These are phyloP conservation scores for Microcebus griseorufus DNA, from an alignment of 2,113 vertebrate species.

Conservation along the genomic window DNA sequence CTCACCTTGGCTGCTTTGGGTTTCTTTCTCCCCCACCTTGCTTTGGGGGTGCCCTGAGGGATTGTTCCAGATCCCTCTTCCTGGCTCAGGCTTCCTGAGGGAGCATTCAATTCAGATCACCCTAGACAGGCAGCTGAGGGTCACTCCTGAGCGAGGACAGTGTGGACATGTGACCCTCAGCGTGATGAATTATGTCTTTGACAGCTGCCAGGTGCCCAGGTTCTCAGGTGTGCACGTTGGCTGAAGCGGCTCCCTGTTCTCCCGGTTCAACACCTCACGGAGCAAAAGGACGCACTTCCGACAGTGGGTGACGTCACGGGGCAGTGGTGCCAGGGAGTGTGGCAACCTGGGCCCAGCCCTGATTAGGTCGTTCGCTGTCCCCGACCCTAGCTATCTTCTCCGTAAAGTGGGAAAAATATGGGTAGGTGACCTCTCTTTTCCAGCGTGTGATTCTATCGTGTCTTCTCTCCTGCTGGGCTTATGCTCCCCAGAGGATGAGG, in stretches of 20 bases:
- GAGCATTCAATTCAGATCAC: neutral
- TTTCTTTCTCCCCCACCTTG: neutral
- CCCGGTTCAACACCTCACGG: neutral
- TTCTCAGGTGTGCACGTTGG: neutral
- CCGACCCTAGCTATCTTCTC: neutral
- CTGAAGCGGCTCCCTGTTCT: neutral
- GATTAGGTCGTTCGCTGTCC: neutral
- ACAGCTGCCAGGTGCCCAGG: neutral
- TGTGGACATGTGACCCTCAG: neutral
- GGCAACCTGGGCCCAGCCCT: neutral
- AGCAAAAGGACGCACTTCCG: too few relatives aligned
- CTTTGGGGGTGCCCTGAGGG: slow-evolving; percentile 8
- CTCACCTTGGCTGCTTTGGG: neutral
- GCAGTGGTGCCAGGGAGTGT: neutral
- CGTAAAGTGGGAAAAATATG: neutral
- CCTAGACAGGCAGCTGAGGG: slow-evolving; percentile 55
- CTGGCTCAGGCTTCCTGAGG: slow-evolving; percentile 56
- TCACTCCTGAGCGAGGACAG: slow-evolving; percentile 35
- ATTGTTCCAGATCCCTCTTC: neutral
- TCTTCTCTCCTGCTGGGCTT: neutral
- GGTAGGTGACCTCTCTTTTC: neutral
- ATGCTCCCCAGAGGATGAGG: accelerated
- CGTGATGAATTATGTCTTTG: neutral
- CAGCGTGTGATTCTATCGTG: neutral
- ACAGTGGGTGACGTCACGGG: accelerated